Percentiles rank a stretch among this genome's conserved stretches.
Conservation (phyloP, 1,140 invertebrate genomes). For the Steinernema feltiae region DNA sequence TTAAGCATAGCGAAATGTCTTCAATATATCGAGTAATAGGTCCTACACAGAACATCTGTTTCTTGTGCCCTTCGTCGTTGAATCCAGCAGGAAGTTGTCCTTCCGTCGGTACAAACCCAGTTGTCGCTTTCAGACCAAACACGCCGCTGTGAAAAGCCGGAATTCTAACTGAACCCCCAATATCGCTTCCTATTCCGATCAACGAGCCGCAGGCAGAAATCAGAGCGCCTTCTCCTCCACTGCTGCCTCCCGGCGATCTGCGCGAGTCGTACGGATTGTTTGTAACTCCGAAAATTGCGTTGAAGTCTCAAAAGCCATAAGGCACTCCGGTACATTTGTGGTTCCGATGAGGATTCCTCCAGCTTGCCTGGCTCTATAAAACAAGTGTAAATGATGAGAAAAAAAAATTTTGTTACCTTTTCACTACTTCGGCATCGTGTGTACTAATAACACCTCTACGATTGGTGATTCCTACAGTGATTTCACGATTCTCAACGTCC, state of each 20-base stretch:
- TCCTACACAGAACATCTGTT: slow-evolving; percentile 20
- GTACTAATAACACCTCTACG: slow-evolving; percentile 13
- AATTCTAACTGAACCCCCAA: slow-evolving; percentile 88
- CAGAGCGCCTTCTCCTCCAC: slow-evolving; percentile 54
- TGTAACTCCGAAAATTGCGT: slow-evolving; percentile 73
- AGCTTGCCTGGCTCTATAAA: slow-evolving; percentile 55
- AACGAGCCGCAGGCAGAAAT: slow-evolving; percentile 72
- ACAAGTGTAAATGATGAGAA: background rate
- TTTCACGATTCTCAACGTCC: slow-evolving; percentile 10
- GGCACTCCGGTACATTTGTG: slow-evolving; percentile 77
- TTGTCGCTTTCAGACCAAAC: slow-evolving; percentile 84
- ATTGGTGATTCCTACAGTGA: slow-evolving; percentile 8
- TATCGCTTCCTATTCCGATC: slow-evolving; percentile 83
- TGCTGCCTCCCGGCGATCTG: slow-evolving; percentile 70
- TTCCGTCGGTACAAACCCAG: slow-evolving; percentile 41
- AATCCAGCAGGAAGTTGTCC: slow-evolving; percentile 18
- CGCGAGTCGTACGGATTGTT: slow-evolving; percentile 80
- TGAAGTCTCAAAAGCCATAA: slow-evolving; percentile 77
- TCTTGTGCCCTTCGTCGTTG: slow-evolving; percentile 16
- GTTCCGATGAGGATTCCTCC: slow-evolving; percentile 72
- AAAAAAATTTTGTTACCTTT: background rate
- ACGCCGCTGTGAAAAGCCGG: slow-evolving; percentile 86
- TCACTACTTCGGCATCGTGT: slow-evolving; percentile 6
- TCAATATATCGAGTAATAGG: slow-evolving; percentile 21
- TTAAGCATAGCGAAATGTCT: slow-evolving; percentile 21